Conservation (phyloP, 2,888 invertebrate genomes). For the Perithous albicinctus region DNA sequence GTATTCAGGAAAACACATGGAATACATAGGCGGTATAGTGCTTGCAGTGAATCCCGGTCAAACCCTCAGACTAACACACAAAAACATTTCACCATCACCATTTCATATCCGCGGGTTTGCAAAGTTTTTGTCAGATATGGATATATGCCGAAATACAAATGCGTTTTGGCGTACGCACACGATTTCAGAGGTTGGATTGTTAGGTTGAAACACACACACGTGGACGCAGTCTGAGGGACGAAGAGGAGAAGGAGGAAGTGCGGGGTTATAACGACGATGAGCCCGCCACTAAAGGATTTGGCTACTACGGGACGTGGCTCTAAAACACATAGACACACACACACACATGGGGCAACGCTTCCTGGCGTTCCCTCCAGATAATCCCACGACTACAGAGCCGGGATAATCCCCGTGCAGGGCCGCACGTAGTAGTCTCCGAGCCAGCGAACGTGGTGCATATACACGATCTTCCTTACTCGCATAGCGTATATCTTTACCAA, state of each 20-base stretch:
- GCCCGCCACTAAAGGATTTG: conserved; percentile 80
- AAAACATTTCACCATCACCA: conserved; percentile 1
- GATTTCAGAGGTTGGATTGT: conserved; percentile 18
- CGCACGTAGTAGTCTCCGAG: conserved; percentile 54
- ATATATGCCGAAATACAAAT: conserved; percentile 41
- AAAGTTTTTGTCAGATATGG: conserved; percentile 27
- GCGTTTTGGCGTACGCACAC: conserved; percentile 6
- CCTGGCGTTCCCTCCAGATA: conserved; percentile 78
- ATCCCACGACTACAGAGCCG: conserved; percentile 82
- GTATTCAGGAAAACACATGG: conserved; percentile 19
- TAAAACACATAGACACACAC: conserved; percentile 64
- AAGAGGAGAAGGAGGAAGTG: conserved; percentile 10
- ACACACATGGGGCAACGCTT: conserved; percentile 65
- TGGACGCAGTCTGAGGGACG: not conserved
- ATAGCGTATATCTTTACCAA: not conserved
- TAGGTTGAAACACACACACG: conserved; percentile 35
- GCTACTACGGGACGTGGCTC: conserved; percentile 72
- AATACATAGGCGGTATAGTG: conserved; percentile 18
- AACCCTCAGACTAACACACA: conserved; percentile 61
- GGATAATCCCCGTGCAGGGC: conserved; percentile 83
- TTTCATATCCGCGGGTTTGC: too few species aligned
- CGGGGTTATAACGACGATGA: conserved; percentile 70
- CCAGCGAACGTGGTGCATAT: conserved; percentile 70
- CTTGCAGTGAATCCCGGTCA: conserved; percentile 70
- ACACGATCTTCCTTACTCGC: conserved; percentile 51